phyloP scores from a whole-genome alignment of 1,140 invertebrate genomes.

The Camponotus floridanus region DNA sequence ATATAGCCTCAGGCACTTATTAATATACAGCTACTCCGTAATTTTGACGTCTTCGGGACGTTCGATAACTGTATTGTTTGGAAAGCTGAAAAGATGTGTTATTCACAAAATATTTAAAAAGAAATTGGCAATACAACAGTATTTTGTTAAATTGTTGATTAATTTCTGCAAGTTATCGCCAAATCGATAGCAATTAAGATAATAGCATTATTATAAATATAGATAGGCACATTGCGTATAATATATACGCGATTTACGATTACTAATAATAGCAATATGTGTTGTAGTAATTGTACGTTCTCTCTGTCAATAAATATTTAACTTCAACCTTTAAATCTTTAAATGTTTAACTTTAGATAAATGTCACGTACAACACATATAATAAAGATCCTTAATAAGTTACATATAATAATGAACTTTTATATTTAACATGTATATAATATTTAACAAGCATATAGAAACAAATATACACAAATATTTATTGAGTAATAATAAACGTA shows the following conservation, averaged over 20 bases:
- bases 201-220: neutral
- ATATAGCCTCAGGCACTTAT: constrained; percentile 29
- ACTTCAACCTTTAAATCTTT: too few relatives aligned
- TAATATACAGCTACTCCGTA: constrained; percentile 29
- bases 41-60: constrained; percentile 16
- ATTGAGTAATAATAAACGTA: neutral
- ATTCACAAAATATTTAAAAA: constrained; percentile 21
- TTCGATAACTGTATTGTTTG: constrained; percentile 16
- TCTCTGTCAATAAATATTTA: neutral
- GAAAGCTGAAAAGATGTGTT: neutral
- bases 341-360: neutral
- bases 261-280: neutral
- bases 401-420: neutral
- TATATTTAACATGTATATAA: neutral
- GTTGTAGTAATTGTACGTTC: neutral
- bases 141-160: neutral
- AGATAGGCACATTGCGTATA: neutral
- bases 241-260: neutral
- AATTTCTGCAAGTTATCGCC: neutral
- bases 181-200: neutral
- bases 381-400: neutral
- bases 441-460: neutral
- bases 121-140: neutral
- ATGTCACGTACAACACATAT: too few relatives aligned
- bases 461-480: neutral